A percentile compares a stretch with the other conserved stretches of the same genome.
phyloP scores from a whole-genome alignment of 2,888 invertebrate species.

The Molanna angustata region DNA sequence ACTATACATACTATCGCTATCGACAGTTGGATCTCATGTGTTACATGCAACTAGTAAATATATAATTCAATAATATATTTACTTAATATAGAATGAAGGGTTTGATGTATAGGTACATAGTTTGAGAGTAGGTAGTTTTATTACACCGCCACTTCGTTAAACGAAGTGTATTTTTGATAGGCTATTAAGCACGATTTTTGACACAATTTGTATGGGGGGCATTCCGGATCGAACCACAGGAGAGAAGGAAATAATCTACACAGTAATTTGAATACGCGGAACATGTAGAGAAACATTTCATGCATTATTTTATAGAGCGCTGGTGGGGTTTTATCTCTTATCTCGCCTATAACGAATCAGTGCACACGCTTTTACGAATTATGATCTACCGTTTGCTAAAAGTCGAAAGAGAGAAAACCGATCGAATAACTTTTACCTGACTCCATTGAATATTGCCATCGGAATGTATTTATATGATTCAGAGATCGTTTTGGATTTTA shows the following conservation, averaged over 20 bases:
- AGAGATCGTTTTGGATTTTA: slow-evolving; percentile 16
- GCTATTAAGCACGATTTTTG: slow-evolving; percentile 2
- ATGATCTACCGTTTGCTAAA: slow-evolving; percentile 22
- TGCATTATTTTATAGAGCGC: slow-evolving; percentile 23
- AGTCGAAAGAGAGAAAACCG: slow-evolving; percentile 31
- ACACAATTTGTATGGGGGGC: slow-evolving; percentile 2
- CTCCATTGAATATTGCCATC: slow-evolving; percentile 25
- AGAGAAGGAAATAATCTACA: slow-evolving; percentile 6
- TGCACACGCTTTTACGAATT: slow-evolving; percentile 42
- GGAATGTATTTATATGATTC: slow-evolving; percentile 13
- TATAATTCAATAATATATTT: no score
- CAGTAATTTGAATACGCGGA: slow-evolving; percentile 17
- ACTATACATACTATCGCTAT: no score
- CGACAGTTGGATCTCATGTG: no score
- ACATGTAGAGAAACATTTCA: slow-evolving; percentile 14
- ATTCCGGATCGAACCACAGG: neutral
- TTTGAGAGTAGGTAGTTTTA: no score
- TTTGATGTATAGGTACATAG: no score
- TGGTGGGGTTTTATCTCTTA: slow-evolving; percentile 44
- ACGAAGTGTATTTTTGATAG: no score
- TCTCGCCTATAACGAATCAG: slow-evolving; percentile 47
- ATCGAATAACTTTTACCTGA: slow-evolving; percentile 26
- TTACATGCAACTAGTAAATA: no score
- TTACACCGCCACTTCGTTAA: no score
- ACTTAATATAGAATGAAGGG: no score